Percentiles rank a stretch among this genome's conserved stretches.
Conservation (phyloP, 2,888 invertebrate genomes). For the Eupithecia subfuscata region DNA sequence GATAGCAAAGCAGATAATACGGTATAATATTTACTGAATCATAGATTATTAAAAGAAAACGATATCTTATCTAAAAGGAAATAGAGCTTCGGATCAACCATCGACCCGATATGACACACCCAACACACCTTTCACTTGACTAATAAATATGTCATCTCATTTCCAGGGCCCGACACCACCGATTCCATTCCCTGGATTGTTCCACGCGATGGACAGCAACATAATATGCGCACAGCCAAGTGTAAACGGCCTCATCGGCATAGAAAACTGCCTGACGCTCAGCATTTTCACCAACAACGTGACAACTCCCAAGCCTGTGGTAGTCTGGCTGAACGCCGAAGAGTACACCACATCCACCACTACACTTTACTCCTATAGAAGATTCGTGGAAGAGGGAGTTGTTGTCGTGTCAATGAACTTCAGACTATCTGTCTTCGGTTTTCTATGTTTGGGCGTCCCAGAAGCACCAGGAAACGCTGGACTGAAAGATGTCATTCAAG, state of each 20-base stretch:
- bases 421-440: slow-evolving; percentile 89
- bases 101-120: slow-evolving; percentile 31
- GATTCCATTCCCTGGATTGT: slow-evolving; percentile 46
- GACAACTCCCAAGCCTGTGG: slow-evolving; percentile 63
- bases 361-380: slow-evolving; percentile 74
- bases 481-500: slow-evolving; percentile 92
- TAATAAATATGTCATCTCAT: slow-evolving; percentile 4
- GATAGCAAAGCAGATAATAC: neutral
- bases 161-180: slow-evolving; percentile 55
- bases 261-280: slow-evolving; percentile 72
- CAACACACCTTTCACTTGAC: slow-evolving; percentile 24
- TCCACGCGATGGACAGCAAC: slow-evolving; percentile 57
- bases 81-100: neutral
- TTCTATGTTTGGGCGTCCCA: slow-evolving; percentile 84
- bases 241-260: slow-evolving; percentile 63
- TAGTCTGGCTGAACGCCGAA: slow-evolving; percentile 73
- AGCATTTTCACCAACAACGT: slow-evolving; percentile 65
- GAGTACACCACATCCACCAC: slow-evolving; percentile 59
- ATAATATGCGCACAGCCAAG: slow-evolving; percentile 69
- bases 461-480: slow-evolving; percentile 93
- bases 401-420: slow-evolving; percentile 87
- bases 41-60: slow-evolving; percentile 10
- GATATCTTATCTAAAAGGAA: slow-evolving; percentile 31
- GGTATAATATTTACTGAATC: neutral
- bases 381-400: slow-evolving; percentile 86